Evolutionary conservation across 2,888 invertebrate species (phyloP), one percentile per base, ranked within the genome.

Genomic region (Oxycera nigricornis): DNA sequence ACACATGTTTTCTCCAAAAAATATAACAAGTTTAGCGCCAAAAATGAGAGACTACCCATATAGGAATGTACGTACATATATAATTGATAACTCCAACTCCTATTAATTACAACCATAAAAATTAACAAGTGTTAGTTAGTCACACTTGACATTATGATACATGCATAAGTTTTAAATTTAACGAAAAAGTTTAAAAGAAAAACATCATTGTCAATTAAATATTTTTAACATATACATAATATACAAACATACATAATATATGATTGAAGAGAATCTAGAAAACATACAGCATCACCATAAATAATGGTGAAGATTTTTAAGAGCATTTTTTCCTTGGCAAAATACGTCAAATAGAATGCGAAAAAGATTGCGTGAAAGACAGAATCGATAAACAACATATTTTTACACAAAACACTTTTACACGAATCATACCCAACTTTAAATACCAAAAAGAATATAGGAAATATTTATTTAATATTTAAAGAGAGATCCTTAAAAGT

Each of bases 151-250:
- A 65, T 68, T 65, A 67, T 41, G 50, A 67, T 67, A 67, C 30
- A 50, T 6, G 2, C 17, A 50, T 30, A 50, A 68, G 30, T 14
- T 68, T 67, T 24, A 74, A 46, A 46, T 46, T 46, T 35, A 7
- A n/a, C 46, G 14, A 46, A 46, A 7, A 17, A 46, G 17, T 46
- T n/a, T 46, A 50, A 61, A 75, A 62, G 72, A 22, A 62, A 75
- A 65, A 65, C 70, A 75, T 65, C 73, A 75, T 75, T 73, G 75
- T 75, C 75, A 75, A 75, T 75, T 75, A 75, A 75, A 59, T 70
- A 73, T 61, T 75, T 75, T 73, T 75, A 75, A 73, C 26, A 73
- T 73, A 75, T 67, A 59, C 39, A 31, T 61, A 61, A 46, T 41
- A 59, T 9, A 17, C 24, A 65, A n/a, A 65, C 4, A 11, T 7